Conservation (phyloP, 2,797 vertebrate species). For the Epinephelus awoara region DNA sequence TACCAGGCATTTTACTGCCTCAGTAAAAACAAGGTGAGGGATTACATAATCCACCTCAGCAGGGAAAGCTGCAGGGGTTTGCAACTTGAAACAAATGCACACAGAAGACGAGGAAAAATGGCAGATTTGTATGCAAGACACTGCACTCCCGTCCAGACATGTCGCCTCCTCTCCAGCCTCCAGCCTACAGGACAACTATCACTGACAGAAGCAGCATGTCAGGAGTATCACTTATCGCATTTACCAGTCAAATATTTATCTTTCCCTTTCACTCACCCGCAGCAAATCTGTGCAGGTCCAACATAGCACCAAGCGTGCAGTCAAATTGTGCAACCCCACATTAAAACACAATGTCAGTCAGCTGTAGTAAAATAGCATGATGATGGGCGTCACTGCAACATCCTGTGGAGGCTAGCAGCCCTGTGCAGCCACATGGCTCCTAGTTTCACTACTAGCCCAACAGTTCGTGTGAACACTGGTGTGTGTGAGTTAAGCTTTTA, state of each 20-base stretch:
- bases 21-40: slow-evolving; percentile 22
- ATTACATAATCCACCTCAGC: slow-evolving; percentile 54
- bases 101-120: slow-evolving; percentile 8
- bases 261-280: not conserved
- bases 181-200: not conserved
- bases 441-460: not conserved
- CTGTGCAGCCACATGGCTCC: slow-evolving; percentile 41
- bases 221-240: not conserved
- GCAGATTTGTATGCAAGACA: slow-evolving; percentile 41
- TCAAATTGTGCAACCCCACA: not conserved
- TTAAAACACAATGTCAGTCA: not conserved
- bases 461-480: not conserved
- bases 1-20: slow-evolving; percentile 57
- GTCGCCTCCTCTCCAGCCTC: slow-evolving; percentile 4
- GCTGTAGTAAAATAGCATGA: not conserved
- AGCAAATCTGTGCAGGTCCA: slow-evolving; percentile 12
- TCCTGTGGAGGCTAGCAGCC: slow-evolving; percentile 32
- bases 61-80: slow-evolving; percentile 32
- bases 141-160: slow-evolving; percentile 42
- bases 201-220: not conserved
- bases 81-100: slow-evolving; percentile 27
- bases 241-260: not conserved
- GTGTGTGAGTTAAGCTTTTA: slow-evolving; percentile 10
- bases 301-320: too few species aligned
- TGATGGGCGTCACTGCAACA: slow-evolving; percentile 46